Evolutionary conservation across 2,113 vertebrate species (phyloP).

Genomic region (Bufo bufo): DNA sequence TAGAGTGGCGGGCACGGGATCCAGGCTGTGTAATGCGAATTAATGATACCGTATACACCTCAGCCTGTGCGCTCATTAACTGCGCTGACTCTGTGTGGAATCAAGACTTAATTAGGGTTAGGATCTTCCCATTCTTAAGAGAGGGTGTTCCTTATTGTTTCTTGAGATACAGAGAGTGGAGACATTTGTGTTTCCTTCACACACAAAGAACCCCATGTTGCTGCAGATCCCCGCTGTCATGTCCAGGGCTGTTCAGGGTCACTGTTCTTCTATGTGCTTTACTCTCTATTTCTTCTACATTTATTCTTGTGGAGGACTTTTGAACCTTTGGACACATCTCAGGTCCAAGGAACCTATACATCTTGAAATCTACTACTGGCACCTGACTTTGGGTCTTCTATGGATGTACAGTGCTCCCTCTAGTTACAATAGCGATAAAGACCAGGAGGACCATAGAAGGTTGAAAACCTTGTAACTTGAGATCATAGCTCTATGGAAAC

Average conservation of each 20-base stretch:
- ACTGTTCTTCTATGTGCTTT: too few species aligned
- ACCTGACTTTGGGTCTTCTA: not conserved
- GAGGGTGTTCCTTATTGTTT: not conserved
- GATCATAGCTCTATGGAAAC: too few species aligned
- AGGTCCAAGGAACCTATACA: too few species aligned
- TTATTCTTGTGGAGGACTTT: not conserved
- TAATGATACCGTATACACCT: slow-evolving; percentile 15
- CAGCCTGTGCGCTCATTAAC: slow-evolving; percentile 6
- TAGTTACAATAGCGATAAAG: too few species aligned
- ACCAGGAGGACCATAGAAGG: too few species aligned
- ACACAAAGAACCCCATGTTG: too few species aligned
- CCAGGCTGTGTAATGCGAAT: slow-evolving; percentile 28
- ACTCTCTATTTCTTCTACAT: not conserved
- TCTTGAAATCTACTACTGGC: not conserved
- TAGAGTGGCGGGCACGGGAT: slow-evolving; percentile 14
- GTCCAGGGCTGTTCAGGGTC: too few species aligned
- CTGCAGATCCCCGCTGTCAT: too few species aligned
- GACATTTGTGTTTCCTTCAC: not conserved
- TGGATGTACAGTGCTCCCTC: too few species aligned
- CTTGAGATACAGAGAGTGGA: not conserved
- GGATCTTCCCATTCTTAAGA: not conserved
- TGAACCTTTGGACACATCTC: too few species aligned
- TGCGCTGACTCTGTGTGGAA: not conserved
- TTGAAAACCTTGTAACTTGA: too few species aligned
- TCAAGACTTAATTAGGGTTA: slow-evolving; percentile 29